Conservation (phyloP, 2,797 vertebrate species). For the Tenualosa thibaudeaui region DNA sequence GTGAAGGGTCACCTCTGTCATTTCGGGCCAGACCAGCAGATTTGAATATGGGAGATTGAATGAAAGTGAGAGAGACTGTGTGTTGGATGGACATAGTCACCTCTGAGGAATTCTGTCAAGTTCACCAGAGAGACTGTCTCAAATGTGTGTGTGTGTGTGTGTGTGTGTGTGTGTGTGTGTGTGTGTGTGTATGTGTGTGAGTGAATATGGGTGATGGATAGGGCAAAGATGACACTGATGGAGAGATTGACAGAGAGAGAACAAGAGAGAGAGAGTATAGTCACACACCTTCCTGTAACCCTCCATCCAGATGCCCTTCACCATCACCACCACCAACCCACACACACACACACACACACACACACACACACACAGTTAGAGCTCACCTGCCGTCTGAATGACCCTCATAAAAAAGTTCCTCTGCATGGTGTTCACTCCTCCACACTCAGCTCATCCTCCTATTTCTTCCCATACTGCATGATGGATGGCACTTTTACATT, state of each 20-base stretch:
- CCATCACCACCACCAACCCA: not conserved
- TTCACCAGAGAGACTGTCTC: not conserved
- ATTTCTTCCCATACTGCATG: not conserved
- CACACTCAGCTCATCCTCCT: constrained; percentile 22
- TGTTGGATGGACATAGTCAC: not conserved
- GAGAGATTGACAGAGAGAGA: not conserved
- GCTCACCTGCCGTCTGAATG: not conserved
- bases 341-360: not conserved
- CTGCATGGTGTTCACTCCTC: not conserved
- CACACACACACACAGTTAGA: no score
- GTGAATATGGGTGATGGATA: no score
- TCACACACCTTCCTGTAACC: not conserved
- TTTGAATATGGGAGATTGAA: no score
- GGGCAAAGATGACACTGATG: no score
- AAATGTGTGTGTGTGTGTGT: no score
- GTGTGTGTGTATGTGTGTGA: no score
- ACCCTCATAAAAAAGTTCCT: not conserved
- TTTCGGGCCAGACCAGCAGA: no score
- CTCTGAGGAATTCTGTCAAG: not conserved
- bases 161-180: no score
- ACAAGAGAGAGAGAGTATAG: not conserved
- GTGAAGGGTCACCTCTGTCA: no score
- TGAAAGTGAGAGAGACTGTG: no score
- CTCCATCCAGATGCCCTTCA: constrained; percentile 14
- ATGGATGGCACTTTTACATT: constrained; percentile 52